Evolutionary conservation across 2,113 vertebrate genomes (phyloP).

Genomic region (Mustela lutreola): DNA sequence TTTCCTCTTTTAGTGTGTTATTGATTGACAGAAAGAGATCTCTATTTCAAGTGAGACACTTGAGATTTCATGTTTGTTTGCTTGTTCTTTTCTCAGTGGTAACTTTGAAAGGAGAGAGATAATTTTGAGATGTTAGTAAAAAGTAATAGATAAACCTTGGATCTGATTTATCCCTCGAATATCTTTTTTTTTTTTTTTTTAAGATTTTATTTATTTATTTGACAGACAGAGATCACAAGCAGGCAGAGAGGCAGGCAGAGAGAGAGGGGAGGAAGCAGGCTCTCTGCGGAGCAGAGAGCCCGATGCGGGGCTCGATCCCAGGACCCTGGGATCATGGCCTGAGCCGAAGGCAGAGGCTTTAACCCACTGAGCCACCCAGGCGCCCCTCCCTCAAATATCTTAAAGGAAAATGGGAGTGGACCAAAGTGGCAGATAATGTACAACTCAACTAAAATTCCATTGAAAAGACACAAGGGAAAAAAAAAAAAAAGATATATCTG

Average conservation of each 20-base stretch:
- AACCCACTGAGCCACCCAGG: too few species aligned
- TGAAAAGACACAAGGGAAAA: background rate
- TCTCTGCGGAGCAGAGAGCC: too few species aligned
- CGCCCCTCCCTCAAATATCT: background rate
- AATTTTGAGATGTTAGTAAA: background rate
- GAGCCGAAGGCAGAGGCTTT: too few species aligned
- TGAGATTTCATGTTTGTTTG: conserved; percentile 1
- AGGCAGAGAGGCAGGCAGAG: too few species aligned
- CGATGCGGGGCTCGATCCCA: too few species aligned
- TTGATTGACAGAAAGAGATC: background rate
- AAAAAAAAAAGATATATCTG: background rate
- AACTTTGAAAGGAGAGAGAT: background rate
- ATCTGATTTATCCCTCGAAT: background rate
- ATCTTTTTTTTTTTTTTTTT: too few species aligned
- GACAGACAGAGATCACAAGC: too few species aligned
- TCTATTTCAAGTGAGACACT: background rate
- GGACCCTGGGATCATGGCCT: too few species aligned
- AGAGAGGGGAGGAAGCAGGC: too few species aligned
- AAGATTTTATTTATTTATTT: too few species aligned
- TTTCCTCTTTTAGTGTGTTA: background rate
- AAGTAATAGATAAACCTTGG: background rate
- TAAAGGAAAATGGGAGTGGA: background rate
- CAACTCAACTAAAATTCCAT: background rate
- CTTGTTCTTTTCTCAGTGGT: background rate
- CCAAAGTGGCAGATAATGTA: background rate